Conservation (phyloP, 2,888 invertebrate species). For the Sicus ferrugineus region DNA sequence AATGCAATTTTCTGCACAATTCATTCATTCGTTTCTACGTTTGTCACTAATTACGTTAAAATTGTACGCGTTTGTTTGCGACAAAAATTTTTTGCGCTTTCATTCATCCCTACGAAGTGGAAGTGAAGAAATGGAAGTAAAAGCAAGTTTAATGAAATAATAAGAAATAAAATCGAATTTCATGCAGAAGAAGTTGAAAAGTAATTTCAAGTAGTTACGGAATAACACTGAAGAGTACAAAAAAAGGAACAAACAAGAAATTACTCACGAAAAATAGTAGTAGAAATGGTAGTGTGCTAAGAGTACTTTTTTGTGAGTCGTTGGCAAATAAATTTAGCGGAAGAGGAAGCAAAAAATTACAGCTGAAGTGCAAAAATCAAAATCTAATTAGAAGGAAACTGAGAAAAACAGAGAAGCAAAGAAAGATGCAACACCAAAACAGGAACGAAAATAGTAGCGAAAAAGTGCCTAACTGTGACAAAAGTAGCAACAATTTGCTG, state of each 20-base stretch:
- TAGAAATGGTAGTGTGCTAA: background rate
- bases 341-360: too few species aligned
- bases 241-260: constrained; percentile 19
- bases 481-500: background rate
- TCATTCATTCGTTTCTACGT: constrained; percentile 12
- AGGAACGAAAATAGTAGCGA: background rate
- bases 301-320: too few species aligned
- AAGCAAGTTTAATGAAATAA: background rate
- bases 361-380: too few species aligned
- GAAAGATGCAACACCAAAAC: background rate
- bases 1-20: constrained; percentile 26
- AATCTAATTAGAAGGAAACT: too few species aligned
- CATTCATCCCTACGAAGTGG: background rate
- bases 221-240: constrained; percentile 10
- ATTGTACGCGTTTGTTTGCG: constrained; percentile 22
- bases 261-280: background rate
- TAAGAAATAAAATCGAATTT: constrained; percentile 29
- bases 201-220: background rate
- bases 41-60: constrained; percentile 30
- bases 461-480: background rate
- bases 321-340: too few species aligned
- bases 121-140: background rate
- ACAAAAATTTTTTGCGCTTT: constrained; percentile 3
- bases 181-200: constrained; percentile 9
- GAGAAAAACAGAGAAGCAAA: background rate